phyloP scores from a whole-genome alignment of 2,888 invertebrate genomes.

The Neoascia interrupta region DNA sequence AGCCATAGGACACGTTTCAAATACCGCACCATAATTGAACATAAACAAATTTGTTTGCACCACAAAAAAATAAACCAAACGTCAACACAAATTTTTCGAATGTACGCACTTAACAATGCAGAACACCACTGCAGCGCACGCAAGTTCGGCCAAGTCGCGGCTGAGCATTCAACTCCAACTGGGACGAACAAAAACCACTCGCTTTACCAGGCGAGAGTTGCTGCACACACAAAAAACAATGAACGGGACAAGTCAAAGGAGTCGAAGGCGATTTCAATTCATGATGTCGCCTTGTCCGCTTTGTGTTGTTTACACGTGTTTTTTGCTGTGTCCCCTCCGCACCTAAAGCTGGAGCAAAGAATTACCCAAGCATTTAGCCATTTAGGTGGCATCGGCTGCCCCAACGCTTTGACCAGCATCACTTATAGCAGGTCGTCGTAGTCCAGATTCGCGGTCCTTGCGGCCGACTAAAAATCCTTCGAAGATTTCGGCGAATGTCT shows the following conservation, averaged over 20 bases:
- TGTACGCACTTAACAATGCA: conserved; percentile 61
- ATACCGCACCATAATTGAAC: conserved; percentile 46
- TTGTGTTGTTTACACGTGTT: conserved; percentile 69
- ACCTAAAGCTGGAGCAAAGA: conserved; percentile 57
- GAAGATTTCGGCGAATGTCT: conserved; percentile 60
- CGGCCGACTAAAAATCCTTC: conserved; percentile 5
- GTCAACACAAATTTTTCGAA: conserved; percentile 50
- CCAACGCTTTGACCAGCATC: conserved; percentile 66
- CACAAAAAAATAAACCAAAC: conserved; percentile 7
- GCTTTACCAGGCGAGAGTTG: conserved; percentile 6
- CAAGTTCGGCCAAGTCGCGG: conserved; percentile 37
- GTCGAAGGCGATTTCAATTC: conserved; percentile 66
- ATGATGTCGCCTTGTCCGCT: conserved; percentile 69
- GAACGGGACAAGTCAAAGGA: conserved; percentile 63
- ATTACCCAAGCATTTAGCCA: conserved; percentile 69
- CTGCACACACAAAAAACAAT: conserved; percentile 53
- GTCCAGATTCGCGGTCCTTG: background rate
- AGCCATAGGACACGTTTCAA: no score
- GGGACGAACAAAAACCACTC: conserved; percentile 41
- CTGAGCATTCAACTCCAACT: conserved; percentile 2
- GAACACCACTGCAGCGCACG: conserved; percentile 58
- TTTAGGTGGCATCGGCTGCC: conserved; percentile 68
- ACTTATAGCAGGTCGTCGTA: conserved; percentile 24
- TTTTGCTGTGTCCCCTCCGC: conserved; percentile 64
- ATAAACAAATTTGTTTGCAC: conserved; percentile 64